A percentile compares a stretch with the other conserved stretches of the same genome.
Evolutionary conservation across 2,113 vertebrate genomes (phyloP).

Genomic region (Epinephelus cyanopodus): DNA sequence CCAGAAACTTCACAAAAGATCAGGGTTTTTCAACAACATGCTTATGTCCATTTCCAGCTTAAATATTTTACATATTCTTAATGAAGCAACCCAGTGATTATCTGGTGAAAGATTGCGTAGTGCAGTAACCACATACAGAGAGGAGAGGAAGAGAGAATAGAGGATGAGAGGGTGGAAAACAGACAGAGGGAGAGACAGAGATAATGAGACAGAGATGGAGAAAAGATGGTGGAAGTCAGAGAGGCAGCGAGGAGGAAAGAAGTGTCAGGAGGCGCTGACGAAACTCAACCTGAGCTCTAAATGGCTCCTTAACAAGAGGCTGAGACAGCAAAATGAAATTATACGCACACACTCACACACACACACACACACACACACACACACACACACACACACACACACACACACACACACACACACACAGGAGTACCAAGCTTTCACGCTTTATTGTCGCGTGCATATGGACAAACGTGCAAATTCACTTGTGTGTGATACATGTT

Average conservation of each 20-base stretch:
- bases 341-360: conserved; percentile 21
- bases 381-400: neutral
- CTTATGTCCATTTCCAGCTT: neutral
- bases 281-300: conserved; percentile 79
- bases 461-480: conserved; percentile 33
- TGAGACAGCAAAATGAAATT: conserved; percentile 77
- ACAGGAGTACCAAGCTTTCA: conserved; percentile 7
- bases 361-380: conserved; percentile 20
- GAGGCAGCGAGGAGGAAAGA: conserved; percentile 68
- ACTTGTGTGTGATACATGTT: neutral
- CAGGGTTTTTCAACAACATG: no score
- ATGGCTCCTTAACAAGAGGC: conserved; percentile 76
- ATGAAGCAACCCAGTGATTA: neutral
- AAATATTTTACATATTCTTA: conserved; percentile 12
- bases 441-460: conserved; percentile 17
- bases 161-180: conserved; percentile 33
- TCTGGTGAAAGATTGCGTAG: conserved; percentile 25
- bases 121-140: neutral
- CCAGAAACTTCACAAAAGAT: neutral
- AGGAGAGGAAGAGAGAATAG: neutral
- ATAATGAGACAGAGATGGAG: conserved; percentile 73
- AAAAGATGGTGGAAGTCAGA: conserved; percentile 66
- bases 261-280: conserved; percentile 65
- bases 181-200: conserved; percentile 43
- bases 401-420: conserved; percentile 20